Base-by-base conservation (phyloP, 2,888 invertebrate species). In the Atrina japonica region DNA sequence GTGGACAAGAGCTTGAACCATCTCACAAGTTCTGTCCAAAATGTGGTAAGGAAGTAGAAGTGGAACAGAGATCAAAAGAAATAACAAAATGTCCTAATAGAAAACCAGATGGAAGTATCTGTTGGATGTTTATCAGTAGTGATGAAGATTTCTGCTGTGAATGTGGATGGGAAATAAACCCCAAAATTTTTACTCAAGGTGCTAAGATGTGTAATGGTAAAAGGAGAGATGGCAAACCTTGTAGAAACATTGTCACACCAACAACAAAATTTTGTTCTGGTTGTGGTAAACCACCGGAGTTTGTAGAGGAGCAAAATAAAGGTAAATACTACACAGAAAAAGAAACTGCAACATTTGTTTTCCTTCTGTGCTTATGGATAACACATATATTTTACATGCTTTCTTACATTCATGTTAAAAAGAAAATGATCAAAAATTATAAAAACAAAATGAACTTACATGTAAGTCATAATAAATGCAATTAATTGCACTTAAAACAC, bases 111-210 rank as follows among this genome's bases (percentile, higher is more conserved):
- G 64, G 64, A 25, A 41, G 3, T 14, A 49, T 47, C 1, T 70
- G 69, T 59, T 50, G 58, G 6, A 49, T n/a, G 25, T 21, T 21
- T 14, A 14, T 70, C 3, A 6, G n/a, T 3, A 27, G 16, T 14
- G 43, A 29, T n/a, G n/a, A 64, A 1, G 64, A 35, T 21, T 70
- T 64, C 18, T 70, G 69, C 58, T 0, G 3, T 18, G 27, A 16
- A 14, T 70, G 69, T 68, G 63, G 63, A 55, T 63, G 61, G 68
- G 23, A n/a, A 27, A 49, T 68, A 27, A 18, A 63, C 29, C 56
- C 27, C 27, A 56, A 30, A 18, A 49, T 41, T 40, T 68, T 68
- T 25, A 16, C 27, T 7, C 49, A 30, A 35, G 40, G 47, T 16
- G 45, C 53, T n/a, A 27, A 9, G 6, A 40, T 63, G 23, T 68